These are phyloP conservation scores for Halocynthia roretzi DNA, from an alignment of 23 tunicate genomes.

Conservation along the genomic window DNA sequence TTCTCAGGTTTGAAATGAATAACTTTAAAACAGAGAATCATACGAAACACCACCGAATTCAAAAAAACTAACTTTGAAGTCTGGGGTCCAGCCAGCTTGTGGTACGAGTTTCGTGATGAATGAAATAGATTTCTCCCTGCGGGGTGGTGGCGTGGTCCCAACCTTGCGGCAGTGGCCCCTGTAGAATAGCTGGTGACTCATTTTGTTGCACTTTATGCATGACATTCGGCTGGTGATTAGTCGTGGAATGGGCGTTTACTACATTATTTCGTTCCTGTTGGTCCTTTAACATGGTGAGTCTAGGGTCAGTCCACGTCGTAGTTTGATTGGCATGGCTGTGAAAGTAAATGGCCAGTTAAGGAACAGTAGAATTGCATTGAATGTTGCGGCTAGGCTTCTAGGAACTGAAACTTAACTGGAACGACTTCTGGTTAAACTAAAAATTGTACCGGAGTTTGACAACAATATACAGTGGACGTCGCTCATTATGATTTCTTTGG, in stretches of 20 bases:
- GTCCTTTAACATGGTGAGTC: conserved; percentile 69
- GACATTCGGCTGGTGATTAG: conserved; percentile 32
- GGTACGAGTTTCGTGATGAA: conserved; percentile 65
- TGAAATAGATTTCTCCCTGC: conserved; percentile 77
- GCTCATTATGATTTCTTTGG: too few species aligned
- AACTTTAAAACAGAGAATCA: too few species aligned
- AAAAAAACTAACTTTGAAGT: conserved; percentile 38
- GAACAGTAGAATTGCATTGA: too few species aligned
- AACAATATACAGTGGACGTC: too few species aligned
- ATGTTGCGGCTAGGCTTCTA: too few species aligned
- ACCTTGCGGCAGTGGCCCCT: conserved; percentile 56
- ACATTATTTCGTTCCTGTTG: conserved; percentile 44
- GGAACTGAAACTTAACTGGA: too few species aligned
- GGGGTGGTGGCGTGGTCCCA: conserved; percentile 86
- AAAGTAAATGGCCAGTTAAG: background rate
- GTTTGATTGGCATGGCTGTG: conserved; percentile 71
- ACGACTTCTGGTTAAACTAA: too few species aligned
- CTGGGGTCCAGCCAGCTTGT: conserved; percentile 92
- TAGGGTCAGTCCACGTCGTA: conserved; percentile 87
- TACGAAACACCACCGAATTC: background rate
- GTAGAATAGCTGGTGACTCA: conserved; percentile 6
- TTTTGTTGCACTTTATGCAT: conserved; percentile 3
- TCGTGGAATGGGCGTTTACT: conserved; percentile 31
- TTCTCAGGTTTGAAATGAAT: too few species aligned
- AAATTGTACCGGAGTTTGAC: too few species aligned